These are phyloP conservation scores for Hypotaenidia philippensis DNA, from an alignment of 2,797 vertebrate species.

Conservation along the genomic window DNA sequence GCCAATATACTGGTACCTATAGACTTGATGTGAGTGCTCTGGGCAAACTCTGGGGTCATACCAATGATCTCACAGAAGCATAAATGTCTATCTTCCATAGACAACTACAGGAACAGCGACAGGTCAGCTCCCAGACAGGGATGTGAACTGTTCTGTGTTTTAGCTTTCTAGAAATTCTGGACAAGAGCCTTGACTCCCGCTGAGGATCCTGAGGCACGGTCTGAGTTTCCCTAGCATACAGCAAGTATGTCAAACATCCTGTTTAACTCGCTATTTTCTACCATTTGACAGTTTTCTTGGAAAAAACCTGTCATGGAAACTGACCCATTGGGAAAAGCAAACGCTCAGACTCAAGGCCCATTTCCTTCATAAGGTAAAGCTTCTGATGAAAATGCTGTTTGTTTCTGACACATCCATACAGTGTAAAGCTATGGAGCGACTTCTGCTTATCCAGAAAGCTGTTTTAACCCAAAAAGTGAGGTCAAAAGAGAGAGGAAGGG, in stretches of 20 bases:
- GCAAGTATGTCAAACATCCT: neutral
- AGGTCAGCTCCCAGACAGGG: neutral
- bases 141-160: neutral
- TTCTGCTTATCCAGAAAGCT: neutral
- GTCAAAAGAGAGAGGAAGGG: neutral
- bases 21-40: neutral
- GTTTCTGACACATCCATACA: neutral
- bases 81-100: fast-evolving
- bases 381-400: neutral
- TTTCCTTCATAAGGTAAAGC: neutral
- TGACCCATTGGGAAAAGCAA: neutral
- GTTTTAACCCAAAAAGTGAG: neutral
- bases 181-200: neutral
- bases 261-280: neutral
- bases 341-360: neutral
- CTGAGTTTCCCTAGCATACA: neutral
- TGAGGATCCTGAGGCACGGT: neutral
- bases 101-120: neutral
- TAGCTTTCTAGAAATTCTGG: neutral
- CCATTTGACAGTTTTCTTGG: neutral
- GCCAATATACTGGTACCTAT: neutral
- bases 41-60: neutral
- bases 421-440: neutral
- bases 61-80: neutral
- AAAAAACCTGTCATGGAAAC: neutral